Conservation (phyloP, 2,888 invertebrate genomes). For the Luffia ferchaultella region DNA sequence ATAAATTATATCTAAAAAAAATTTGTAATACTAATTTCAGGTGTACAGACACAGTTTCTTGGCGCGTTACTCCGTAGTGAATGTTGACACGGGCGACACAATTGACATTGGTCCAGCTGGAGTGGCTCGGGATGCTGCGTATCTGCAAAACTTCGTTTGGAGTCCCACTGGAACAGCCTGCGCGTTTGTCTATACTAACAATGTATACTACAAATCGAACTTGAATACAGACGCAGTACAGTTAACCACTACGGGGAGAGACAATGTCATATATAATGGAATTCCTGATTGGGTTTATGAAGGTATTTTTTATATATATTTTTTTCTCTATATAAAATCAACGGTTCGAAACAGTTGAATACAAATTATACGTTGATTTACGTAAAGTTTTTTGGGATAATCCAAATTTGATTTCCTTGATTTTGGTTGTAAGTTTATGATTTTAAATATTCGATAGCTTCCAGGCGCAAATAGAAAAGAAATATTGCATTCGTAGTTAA, state of each 20-base stretch:
- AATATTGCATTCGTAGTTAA: no score
- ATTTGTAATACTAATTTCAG: no score
- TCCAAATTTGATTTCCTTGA: no score
- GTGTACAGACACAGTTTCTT: constrained; percentile 81
- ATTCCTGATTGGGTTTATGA: constrained; percentile 97
- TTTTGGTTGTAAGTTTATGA: no score
- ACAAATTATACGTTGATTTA: no score
- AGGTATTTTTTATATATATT: constrained; percentile 59
- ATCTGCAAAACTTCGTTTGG: constrained; percentile 80
- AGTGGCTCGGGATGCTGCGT: constrained; percentile 18
- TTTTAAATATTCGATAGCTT: no score
- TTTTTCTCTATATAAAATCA: neutral
- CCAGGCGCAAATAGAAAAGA: no score
- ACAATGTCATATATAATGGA: constrained; percentile 78
- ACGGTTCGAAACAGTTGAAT: no score
- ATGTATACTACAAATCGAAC: constrained; percentile 77
- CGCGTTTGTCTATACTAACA: constrained; percentile 76
- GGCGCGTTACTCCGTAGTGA: constrained; percentile 76
- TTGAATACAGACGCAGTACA: constrained; percentile 46
- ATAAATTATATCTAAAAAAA: no score
- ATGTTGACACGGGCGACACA: constrained; percentile 59
- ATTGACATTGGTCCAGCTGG: neutral
- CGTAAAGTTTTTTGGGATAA: no score
- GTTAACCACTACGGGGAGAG: constrained; percentile 70
- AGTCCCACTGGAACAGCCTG: constrained; percentile 75